phyloP scores from a whole-genome alignment of 2,113 vertebrate species.

The Thamnaconus septentrionalis region DNA sequence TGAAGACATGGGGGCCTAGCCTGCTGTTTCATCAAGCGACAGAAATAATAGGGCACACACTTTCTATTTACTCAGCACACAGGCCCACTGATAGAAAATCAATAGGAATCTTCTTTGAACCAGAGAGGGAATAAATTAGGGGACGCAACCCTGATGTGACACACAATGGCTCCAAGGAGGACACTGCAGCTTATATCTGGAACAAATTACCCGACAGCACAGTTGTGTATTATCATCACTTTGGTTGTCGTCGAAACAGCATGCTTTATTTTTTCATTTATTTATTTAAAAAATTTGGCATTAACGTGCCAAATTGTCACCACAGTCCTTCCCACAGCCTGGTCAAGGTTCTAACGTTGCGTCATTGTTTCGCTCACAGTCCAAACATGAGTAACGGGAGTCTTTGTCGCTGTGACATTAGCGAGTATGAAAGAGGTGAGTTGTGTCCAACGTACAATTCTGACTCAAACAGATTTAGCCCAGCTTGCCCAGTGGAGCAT shows the following conservation, averaged over 20 bases:
- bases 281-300: conserved; percentile 39
- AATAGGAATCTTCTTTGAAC: conserved; percentile 66
- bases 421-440: too few relatives aligned
- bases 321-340: too few relatives aligned
- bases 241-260: too few relatives aligned
- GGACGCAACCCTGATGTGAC: conserved; percentile 47
- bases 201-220: conserved; percentile 29
- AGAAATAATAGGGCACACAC: conserved; percentile 65
- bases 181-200: conserved; percentile 47
- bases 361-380: too few relatives aligned
- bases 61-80: conserved; percentile 68
- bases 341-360: too few relatives aligned
- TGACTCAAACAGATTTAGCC: too few relatives aligned
- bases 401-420: too few relatives aligned
- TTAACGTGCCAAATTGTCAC: not conserved
- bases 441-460: too few relatives aligned
- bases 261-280: conserved; percentile 17
- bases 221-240: conserved; percentile 10
- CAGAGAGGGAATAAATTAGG: conserved; percentile 53
- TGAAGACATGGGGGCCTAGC: conserved; percentile 51
- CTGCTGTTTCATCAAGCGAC: conserved; percentile 51
- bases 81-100: conserved; percentile 66
- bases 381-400: too few relatives aligned
- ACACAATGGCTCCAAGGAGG: conserved; percentile 49
- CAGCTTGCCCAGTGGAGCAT: too few relatives aligned